Evolutionary conservation across 2,797 vertebrate species (phyloP).

Genomic region (Corythornis leucogaster): DNA sequence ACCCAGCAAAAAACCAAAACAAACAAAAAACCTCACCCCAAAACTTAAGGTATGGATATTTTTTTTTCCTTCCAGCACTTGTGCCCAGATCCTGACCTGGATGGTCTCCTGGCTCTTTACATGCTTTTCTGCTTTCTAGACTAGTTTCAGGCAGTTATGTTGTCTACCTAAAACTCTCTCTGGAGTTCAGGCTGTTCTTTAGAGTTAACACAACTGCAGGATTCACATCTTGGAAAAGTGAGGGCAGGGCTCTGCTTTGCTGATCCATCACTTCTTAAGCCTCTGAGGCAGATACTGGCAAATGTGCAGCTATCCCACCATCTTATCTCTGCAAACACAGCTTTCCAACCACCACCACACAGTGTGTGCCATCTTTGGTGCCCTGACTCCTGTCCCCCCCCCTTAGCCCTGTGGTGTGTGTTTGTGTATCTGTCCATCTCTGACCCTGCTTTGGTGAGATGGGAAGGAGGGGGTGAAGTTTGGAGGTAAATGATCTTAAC

Average conservation of each 20-base stretch:
- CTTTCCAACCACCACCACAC: neutral
- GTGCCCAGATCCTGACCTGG: neutral
- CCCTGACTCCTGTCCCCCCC: neutral
- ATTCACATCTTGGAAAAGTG: neutral
- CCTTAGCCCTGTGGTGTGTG: neutral
- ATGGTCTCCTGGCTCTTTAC: neutral
- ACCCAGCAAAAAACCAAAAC: too few species aligned
- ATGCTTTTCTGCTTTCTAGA: neutral
- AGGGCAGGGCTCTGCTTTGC: neutral
- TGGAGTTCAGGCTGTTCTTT: neutral
- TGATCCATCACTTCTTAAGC: neutral
- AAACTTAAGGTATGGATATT: neutral
- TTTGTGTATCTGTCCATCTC: neutral
- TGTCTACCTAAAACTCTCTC: neutral
- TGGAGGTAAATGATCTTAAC: neutral
- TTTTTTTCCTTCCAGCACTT: neutral
- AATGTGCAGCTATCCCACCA: rapidly evolving
- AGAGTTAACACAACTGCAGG: neutral
- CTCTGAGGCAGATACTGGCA: neutral
- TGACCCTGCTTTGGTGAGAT: neutral
- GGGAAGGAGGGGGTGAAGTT: neutral
- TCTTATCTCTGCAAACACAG: neutral
- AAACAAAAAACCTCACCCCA: too few species aligned
- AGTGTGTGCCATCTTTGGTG: rapidly evolving
- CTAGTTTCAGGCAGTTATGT: neutral